These are phyloP conservation scores for Tautogolabrus adspersus DNA, from an alignment of 2,113 vertebrate genomes.

Conservation along the genomic window DNA sequence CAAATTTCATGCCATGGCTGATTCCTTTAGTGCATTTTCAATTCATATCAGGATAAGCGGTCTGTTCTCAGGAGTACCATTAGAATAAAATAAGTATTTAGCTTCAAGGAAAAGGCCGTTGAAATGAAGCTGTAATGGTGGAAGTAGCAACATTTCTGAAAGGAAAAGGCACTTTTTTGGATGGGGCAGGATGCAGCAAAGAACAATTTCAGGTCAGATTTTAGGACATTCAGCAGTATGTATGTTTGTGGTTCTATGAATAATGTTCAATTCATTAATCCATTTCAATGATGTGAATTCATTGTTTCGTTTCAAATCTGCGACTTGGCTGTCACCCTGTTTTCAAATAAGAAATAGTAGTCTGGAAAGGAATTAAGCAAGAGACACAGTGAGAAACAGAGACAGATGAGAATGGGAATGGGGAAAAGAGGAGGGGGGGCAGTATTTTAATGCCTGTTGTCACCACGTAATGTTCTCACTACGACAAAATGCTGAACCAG, in stretches of 20 bases:
- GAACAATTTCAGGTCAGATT: slow-evolving; percentile 35
- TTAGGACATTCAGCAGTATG: neutral
- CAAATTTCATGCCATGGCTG: slow-evolving; percentile 63
- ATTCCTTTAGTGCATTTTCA: slow-evolving; percentile 72
- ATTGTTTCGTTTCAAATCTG: slow-evolving; percentile 20
- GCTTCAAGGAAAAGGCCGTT: slow-evolving; percentile 78
- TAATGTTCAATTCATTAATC: neutral
- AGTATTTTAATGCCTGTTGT: slow-evolving; percentile 81
- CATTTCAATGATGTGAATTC: slow-evolving; percentile 7
- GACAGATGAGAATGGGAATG: slow-evolving; percentile 55
- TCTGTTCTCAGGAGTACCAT: slow-evolving; percentile 74
- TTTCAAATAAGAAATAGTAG: slow-evolving; percentile 50
- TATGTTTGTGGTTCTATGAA: slow-evolving; percentile 35
- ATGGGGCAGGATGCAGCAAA: slow-evolving; percentile 29
- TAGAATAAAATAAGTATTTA: slow-evolving; percentile 78
- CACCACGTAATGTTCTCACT: slow-evolving; percentile 80
- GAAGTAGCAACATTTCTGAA: slow-evolving; percentile 56
- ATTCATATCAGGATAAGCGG: slow-evolving; percentile 72
- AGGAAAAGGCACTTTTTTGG: slow-evolving; percentile 67
- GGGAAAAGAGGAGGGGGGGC: slow-evolving; percentile 58
- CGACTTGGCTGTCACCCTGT: slow-evolving; percentile 24
- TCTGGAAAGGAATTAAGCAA: slow-evolving; percentile 61
- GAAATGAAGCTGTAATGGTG: slow-evolving; percentile 69
- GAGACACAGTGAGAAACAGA: slow-evolving; percentile 49
- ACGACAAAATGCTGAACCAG: slow-evolving; percentile 83